These are phyloP conservation scores for Zaprionus capensis DNA, from an alignment of 1,140 invertebrate genomes.

Conservation along the genomic window DNA sequence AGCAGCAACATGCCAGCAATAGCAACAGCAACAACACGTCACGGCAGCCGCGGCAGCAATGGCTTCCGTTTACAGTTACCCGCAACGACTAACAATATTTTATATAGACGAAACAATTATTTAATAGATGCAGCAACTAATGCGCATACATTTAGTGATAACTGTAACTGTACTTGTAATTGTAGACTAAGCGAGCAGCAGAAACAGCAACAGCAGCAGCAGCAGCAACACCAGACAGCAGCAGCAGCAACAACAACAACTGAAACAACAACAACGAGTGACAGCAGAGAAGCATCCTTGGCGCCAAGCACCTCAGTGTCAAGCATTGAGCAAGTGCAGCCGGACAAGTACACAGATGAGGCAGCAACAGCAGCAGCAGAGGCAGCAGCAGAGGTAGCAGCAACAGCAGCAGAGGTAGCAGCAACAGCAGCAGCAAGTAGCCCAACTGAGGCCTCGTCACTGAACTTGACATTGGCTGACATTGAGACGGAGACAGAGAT, in stretches of 20 bases:
- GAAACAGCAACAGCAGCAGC: slow-evolving; percentile 18
- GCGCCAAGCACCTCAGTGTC: slow-evolving; percentile 72
- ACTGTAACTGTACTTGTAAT: slow-evolving; percentile 81
- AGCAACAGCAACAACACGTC: slow-evolving; percentile 46
- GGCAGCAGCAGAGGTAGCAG: neutral
- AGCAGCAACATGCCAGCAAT: slow-evolving; percentile 53
- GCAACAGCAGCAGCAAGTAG: slow-evolving; percentile 1
- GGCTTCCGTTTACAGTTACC: slow-evolving; percentile 40
- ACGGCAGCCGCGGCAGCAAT: slow-evolving; percentile 22
- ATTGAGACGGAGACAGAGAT: slow-evolving; percentile 48
- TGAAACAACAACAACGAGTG: slow-evolving; percentile 36
- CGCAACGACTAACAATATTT: slow-evolving; percentile 77
- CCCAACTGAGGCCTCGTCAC: slow-evolving; percentile 48
- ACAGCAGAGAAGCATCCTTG: slow-evolving; percentile 62
- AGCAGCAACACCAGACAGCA: slow-evolving; percentile 20
- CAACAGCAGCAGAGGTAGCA: neutral
- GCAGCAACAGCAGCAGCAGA: slow-evolving; percentile 9
- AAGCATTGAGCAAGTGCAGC: slow-evolving; percentile 73
- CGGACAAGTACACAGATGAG: slow-evolving; percentile 27
- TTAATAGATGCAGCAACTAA: slow-evolving; percentile 70
- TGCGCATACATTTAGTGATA: slow-evolving; percentile 82
- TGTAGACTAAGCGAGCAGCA: slow-evolving; percentile 67
- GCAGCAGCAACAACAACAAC: slow-evolving; percentile 39
- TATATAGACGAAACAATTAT: slow-evolving; percentile 74
- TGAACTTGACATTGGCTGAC: slow-evolving; percentile 79